Evolutionary conservation across 2,113 vertebrate genomes (phyloP).

Genomic region (Sebastes fasciatus): DNA sequence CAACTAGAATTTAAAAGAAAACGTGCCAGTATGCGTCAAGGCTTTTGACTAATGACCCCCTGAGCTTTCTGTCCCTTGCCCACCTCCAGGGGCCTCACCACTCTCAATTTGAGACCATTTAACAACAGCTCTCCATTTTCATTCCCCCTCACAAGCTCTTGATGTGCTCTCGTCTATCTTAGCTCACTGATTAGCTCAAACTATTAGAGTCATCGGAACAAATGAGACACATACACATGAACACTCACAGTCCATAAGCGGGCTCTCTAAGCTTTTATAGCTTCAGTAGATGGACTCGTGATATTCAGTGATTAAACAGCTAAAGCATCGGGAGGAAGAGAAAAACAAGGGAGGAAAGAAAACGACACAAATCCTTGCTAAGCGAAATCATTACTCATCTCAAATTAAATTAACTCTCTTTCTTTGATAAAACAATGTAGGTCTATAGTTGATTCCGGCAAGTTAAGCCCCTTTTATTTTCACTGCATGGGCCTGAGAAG

Average conservation of each 20-base stretch:
- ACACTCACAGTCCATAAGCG: constrained; percentile 2
- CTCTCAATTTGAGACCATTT: constrained; percentile 12
- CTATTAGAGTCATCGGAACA: constrained; percentile 57
- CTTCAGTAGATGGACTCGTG: constrained; percentile 42
- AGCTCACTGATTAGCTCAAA: constrained; percentile 49
- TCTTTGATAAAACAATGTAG: constrained; percentile 55
- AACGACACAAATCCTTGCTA: constrained; percentile 43
- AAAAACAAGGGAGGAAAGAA: constrained; percentile 17
- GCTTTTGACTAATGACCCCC: too few species aligned
- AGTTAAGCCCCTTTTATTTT: constrained; percentile 47
- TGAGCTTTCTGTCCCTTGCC: background rate
- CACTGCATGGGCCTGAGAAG: constrained; percentile 22
- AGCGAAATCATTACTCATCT: constrained; percentile 54
- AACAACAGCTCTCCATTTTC: constrained; percentile 36
- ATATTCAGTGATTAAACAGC: constrained; percentile 63
- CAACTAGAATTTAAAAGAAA: too few species aligned
- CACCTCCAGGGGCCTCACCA: background rate
- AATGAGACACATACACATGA: constrained; percentile 30
- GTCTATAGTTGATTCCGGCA: constrained; percentile 56
- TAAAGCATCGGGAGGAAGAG: constrained; percentile 24
- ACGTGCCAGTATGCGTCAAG: too few species aligned
- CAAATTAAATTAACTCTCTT: constrained; percentile 60
- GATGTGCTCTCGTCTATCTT: constrained; percentile 40
- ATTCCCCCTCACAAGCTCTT: constrained; percentile 19
- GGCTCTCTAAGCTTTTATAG: constrained; percentile 40